Evolutionary conservation across 2,888 invertebrate genomes (phyloP), one percentile per base, ranked within the genome.

Genomic region (Stegophylla sp.): DNA sequence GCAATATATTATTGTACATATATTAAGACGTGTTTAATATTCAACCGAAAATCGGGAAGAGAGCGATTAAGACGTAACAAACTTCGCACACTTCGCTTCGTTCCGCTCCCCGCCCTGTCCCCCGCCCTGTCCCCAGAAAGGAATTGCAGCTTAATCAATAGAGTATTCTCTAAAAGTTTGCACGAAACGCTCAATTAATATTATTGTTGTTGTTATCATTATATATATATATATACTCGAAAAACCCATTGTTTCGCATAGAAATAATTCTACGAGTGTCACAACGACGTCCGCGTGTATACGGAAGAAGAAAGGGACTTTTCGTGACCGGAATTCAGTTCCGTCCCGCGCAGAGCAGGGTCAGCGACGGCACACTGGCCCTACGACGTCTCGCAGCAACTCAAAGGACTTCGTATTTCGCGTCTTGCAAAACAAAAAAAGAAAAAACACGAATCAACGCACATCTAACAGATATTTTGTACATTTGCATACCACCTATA

Each of bases 11-110:
- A n/a, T n/a, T n/a, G n/a, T n/a, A 34, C 7, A 43, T 17, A 12
- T 23, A 59, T 73, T 73, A 26, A 73, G 43, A 59, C 59, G 12
- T 73, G 59, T 73, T 73, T 73, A 59, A 73, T 59, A 73, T 73
- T 43, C 17, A 73, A 73, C 72, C n/a, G n/a, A n/a, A 26, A 13
- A 73, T 17, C 7, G n/a, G 43, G 23, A 59, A 26, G 43, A 45
- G 41, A 63, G 15, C 69, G 72, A 56, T 72, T 72, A 56, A 43
- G 23, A 41, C 23, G 26, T n/a, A 26, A 41, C 43, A 73, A 59
- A 73, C 72, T 73, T 59, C 72, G 12, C 23, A 69, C 7, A n/a
- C 1, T 51, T n/a, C n/a, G n/a, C n/a, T n/a, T n/a, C n/a, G n/a
- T n/a, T n/a, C n/a, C n/a, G n/a, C n/a, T n/a, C n/a, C n/a, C n/a